Evolutionary conservation across 2,113 vertebrate species (phyloP), one percentile per base, ranked within the genome.

Genomic region (Lepisosteus oculatus): DNA sequence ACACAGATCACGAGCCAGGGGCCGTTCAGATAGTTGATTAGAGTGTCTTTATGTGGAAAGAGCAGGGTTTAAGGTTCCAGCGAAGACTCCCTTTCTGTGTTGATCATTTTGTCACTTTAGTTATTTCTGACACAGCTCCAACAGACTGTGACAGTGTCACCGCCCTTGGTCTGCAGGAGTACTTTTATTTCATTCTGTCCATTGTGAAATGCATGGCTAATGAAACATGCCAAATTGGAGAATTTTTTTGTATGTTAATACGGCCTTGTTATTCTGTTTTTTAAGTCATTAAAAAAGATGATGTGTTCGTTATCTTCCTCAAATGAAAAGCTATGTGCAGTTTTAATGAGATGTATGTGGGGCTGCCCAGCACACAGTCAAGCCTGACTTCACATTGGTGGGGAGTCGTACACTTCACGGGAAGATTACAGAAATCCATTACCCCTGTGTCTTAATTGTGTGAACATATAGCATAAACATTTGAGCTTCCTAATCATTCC

Each of bases 331-430:
- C 15, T 43, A 54, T 43, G n/a, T 3, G 41, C 41, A 55, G 47
- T 61, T 75, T 78, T 75, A 80, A 84, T 61, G 63, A 68, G 61
- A 59, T 69, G 13, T 41, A 9, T 51, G 62, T 44, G 54, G 68
- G 68, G 43, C 51, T 63, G 67, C 51, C 63, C 43, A 17, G 66
- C n/a, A 54, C 17, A 6, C 47, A 56, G 51, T 71, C 78, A 81
- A 61, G 81, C 74, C 65, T 55, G 72, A 83, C 75, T 86, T 42
- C 57, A 82, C 74, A 51, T 62, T 51, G 68, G 67, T 71, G n/a
- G 73, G 43, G 67, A 44, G 70, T 51, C 55, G 61, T 76, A 43
- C 44, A 54, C 45, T 82, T 70, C 56, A 45, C 29, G 17, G 14
- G 44, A 43, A 41, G 14, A 66, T 66, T 44, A 29, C 61, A 13